phyloP scores from a whole-genome alignment of 2,113 vertebrate genomes.

The Arvicanthis niloticus region DNA sequence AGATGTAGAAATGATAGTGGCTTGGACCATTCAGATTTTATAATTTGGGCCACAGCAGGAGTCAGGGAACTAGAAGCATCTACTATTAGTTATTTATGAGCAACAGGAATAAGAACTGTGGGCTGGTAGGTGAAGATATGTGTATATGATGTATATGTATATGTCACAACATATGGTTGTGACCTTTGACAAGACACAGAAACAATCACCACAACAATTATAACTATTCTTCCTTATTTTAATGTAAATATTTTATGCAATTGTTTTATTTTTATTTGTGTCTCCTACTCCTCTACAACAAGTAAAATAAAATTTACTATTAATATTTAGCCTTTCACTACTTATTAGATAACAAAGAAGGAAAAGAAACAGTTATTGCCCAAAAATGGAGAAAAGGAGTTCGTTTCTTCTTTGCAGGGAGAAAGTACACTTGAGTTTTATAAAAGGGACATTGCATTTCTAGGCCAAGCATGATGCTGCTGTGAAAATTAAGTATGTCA shows the following conservation, averaged over 20 bases:
- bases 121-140: neutral
- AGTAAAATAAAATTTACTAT: neutral
- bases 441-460: neutral
- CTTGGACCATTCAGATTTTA: neutral
- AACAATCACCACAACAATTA: neutral
- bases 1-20: neutral
- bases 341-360: neutral
- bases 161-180: neutral
- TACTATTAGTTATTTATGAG: neutral
- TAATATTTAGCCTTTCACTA: neutral
- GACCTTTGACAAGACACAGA: neutral
- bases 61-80: neutral
- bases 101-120: neutral
- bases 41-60: neutral
- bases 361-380: neutral
- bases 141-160: too few relatives aligned
- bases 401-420: neutral
- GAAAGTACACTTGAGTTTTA: neutral
- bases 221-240: neutral
- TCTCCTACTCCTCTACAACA: neutral
- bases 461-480: neutral
- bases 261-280: neutral
- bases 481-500: slow-evolving; percentile 6
- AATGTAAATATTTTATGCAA: neutral
- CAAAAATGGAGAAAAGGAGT: neutral